Percentiles rank a stretch among this genome's conserved stretches.
Conservation (phyloP, 2,113 vertebrate species). For the Rhinichthys klamathensis region DNA sequence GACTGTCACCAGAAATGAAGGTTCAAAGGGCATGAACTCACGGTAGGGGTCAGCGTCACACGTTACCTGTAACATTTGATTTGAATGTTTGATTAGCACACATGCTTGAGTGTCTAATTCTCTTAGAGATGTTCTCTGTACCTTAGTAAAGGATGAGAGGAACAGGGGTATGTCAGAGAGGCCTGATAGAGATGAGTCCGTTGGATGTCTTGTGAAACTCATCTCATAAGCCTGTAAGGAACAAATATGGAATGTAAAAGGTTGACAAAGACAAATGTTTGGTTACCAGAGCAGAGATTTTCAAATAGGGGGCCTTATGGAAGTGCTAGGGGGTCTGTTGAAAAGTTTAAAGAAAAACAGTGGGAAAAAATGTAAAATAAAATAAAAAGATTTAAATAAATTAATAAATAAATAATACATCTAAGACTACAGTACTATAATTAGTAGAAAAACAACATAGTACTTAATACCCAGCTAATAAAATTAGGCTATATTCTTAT, state of each 20-base stretch:
- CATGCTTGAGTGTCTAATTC: neutral
- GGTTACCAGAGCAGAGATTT: neutral
- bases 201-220: constrained; percentile 60
- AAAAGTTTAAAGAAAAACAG: neutral
- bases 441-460: neutral
- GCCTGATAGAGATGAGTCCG: constrained; percentile 71
- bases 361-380: too few relatives aligned
- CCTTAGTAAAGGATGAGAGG: constrained; percentile 75
- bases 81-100: neutral
- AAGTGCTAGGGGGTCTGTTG: too few relatives aligned
- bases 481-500: too few relatives aligned
- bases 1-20: constrained; percentile 73
- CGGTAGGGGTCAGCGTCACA: constrained; percentile 68
- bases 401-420: neutral
- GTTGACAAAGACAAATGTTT: neutral
- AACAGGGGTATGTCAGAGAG: constrained; percentile 70
- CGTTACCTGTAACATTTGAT: constrained; percentile 63
- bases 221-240: constrained; percentile 71
- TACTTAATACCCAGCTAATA: too few relatives aligned
- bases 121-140: constrained; percentile 49
- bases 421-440: neutral
- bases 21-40: constrained; percentile 71
- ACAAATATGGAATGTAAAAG: neutral
- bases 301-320: too few relatives aligned
- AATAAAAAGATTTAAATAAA: neutral